Conservation (phyloP, 2,888 invertebrate genomes). For the Drosophila crucigera region DNA sequence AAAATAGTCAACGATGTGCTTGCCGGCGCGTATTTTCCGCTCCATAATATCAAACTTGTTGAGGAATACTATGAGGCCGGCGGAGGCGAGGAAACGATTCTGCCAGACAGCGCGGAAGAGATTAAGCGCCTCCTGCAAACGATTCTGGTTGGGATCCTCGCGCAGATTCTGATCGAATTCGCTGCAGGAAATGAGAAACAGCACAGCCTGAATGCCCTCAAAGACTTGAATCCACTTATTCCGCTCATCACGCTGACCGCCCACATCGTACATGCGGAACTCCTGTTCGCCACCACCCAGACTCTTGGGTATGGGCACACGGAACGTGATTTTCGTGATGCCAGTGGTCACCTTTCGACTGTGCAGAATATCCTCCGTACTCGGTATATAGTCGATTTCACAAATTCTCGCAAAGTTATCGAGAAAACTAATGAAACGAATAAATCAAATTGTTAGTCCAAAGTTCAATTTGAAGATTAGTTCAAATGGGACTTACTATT, state of each 20-base stretch:
- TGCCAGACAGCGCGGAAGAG: conserved; percentile 92
- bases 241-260: conserved; percentile 92
- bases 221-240: conserved; percentile 95
- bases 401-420: conserved; percentile 89
- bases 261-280: conserved; percentile 94
- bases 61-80: conserved; percentile 92
- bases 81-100: conserved; percentile 89
- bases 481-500: conserved; percentile 88
- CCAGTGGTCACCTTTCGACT: conserved; percentile 91
- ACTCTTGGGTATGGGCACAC: conserved; percentile 89
- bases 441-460: not conserved
- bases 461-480: not conserved
- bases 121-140: conserved; percentile 89
- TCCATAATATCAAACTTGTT: conserved; percentile 93
- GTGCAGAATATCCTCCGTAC: conserved; percentile 91
- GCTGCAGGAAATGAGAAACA: conserved; percentile 92
- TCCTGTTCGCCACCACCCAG: conserved; percentile 90
- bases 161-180: conserved; percentile 92
- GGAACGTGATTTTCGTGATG: conserved; percentile 91
- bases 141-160: conserved; percentile 90
- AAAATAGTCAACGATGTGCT: conserved; percentile 88
- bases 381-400: conserved; percentile 89
- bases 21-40: conserved; percentile 89
- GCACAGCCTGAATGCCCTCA: conserved; percentile 92
- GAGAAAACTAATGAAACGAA: conserved; percentile 88